Evolutionary conservation across 2,797 vertebrate species (phyloP), one percentile per base, ranked within the genome.

Genomic region (Octomys mimax): DNA sequence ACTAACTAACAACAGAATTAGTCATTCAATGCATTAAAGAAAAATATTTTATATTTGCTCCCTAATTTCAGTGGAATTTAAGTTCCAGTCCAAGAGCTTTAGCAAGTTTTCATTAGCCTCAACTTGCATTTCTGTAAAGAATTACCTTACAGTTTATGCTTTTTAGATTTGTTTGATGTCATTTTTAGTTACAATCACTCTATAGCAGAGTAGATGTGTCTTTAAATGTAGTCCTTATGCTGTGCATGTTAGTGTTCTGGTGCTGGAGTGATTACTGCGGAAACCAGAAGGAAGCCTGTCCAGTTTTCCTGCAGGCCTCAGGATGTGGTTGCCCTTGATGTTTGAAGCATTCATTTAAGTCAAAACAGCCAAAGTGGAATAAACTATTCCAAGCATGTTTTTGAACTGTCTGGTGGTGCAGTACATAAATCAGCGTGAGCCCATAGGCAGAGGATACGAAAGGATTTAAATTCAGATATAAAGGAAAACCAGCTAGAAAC

Each of bases 291-390:
- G 26, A 49, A 71, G 71, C 31, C 54, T 75, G 89, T 52, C 89
- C 33, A 81, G 52, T 92, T 91, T 95, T 88, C 46, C 85, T 3
- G 0, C 49, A 92, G 84, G 59, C 91, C 96, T 78, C 0, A 21
- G 81, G 91, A 82, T 5, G 24, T 36, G 75, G 89, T 90, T 97
- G 39, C 81, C 85, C 75, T 97, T 98, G 36, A 6, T 82, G 92
- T 98, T 83, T 96, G 94, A 97, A 79, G 57, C 36, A 89, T 57
- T 18, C 90, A 91, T 96, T 97, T 96, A 95, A 94, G 93, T 92
- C 79, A 70, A 96, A 98, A 97, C 71, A 96, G 96, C 61, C 90
- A 92, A 62, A 57, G 92, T 86, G 71, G 88, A 95, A 92, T 9
- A 33, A 91, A 86, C 31, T 4, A 4, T 87, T 92, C 2, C 0